Evolutionary conservation across 2,113 vertebrate species (phyloP).

Genomic region (Euleptes europaea): DNA sequence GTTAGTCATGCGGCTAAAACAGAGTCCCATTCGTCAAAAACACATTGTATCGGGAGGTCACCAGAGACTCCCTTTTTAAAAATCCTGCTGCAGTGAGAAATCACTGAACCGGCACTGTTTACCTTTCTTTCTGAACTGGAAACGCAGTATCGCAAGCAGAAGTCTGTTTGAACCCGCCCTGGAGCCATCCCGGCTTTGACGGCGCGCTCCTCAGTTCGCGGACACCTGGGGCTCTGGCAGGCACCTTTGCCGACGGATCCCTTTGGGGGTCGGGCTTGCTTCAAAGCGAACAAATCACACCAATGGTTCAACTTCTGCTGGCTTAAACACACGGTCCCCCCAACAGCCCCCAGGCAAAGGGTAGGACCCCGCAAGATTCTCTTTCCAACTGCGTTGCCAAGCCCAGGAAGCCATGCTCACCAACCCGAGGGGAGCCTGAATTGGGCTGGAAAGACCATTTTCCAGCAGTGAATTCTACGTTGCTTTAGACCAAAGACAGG

Average conservation of each 20-base stretch:
- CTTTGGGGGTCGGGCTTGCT: slow-evolving; percentile 54
- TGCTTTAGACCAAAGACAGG: background rate
- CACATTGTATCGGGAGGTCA: slow-evolving; percentile 15
- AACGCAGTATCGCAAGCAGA: slow-evolving; percentile 47
- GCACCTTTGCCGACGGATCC: slow-evolving; percentile 54
- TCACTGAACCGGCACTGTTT: slow-evolving; percentile 45
- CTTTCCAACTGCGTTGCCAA: slow-evolving; percentile 17
- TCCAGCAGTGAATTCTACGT: background rate
- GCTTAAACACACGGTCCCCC: background rate
- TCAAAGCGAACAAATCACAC: slow-evolving; percentile 54
- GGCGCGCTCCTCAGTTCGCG: slow-evolving; percentile 44
- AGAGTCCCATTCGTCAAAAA: slow-evolving; percentile 3
- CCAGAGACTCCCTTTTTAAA: slow-evolving; percentile 29
- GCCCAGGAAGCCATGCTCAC: background rate
- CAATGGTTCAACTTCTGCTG: slow-evolving; percentile 49
- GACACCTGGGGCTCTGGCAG: slow-evolving; percentile 58
- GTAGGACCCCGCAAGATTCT: slow-evolving; percentile 33
- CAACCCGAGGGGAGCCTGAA: background rate
- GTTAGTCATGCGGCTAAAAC: slow-evolving; percentile 25
- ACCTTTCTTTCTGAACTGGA: slow-evolving; percentile 55
- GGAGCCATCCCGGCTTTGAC: slow-evolving; percentile 42
- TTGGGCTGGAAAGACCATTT: background rate
- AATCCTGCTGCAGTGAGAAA: slow-evolving; percentile 25
- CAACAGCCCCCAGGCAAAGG: slow-evolving; percentile 4
- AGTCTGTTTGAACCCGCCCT: slow-evolving; percentile 53